Evolutionary conservation across 1,140 invertebrate genomes (phyloP), one percentile per base, ranked within the genome.

Genomic region (Adelges cooleyi): DNA sequence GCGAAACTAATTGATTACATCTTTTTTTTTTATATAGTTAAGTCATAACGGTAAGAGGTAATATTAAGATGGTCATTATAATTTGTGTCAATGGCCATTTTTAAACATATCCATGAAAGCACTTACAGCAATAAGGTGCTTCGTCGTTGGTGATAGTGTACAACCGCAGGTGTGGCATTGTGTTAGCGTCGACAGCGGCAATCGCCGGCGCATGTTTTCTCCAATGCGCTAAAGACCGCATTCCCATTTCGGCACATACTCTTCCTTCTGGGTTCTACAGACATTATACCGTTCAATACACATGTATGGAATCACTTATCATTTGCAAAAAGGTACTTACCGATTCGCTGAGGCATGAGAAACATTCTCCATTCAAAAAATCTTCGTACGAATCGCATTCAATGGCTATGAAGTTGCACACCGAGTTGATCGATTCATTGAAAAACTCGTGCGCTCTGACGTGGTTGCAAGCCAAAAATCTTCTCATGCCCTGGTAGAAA

Each of bases 391-490:
- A 86, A 4, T 80, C 75, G 70, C 91, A 94, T 22, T 86, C 82
- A 36, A 90, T 83, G 0, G 83, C 82, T 66, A 84, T 74, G 72
- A 89, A 92, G 0, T 83, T 80, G 71, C 90, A 93, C 1, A 76
- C 72, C 1, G 82, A 80, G 15, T 84, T 84, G 50, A 95, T 86
- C 65, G 88, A 92, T 73, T 95, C 91, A 0, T 82, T 86, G 72
- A 92, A 95, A 71, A 85, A 86, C 69, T 91, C 84, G 71, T 90
- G 84, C 67, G 88, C 88, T 42, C 90, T 77, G 23, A 91, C 81
- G 72, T 94, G 91, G 73, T 91, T 89, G 73, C 91, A 94, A 15
- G 86, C 83, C 1, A 93, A 76, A 71, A 85, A 89, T 68, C 85
- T 80, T 65, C 85, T 81, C 23, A 92, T 78, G 27, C 81, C 82